Base-by-base conservation (phyloP, 2,888 invertebrate species). In the Amphiduros pacificus region DNA sequence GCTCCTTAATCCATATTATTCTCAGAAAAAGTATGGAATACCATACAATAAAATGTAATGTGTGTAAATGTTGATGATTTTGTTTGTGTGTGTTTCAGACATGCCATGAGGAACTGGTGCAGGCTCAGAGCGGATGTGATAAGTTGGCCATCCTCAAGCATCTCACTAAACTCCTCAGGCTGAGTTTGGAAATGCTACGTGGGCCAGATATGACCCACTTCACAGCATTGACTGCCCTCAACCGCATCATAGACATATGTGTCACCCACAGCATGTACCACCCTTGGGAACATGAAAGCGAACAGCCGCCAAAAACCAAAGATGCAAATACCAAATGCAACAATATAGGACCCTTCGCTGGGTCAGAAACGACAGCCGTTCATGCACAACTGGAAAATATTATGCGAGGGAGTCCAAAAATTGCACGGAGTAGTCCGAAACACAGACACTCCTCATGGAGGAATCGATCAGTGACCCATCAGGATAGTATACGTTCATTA, bases 151-250 rank as follows among this genome's bases (percentile, higher is more conserved):
- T 76, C 11, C 74, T 79, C 59, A 66, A 74, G 55, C 82, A 85
- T 24, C 80, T 88, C 62, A 84, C 86, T 59, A 83, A 85, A 66
- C 80, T 88, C 60, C 82, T 87, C 50, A 83, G 84, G 60, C 84
- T 86, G 55, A 85, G 86, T 63, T 81, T 87, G 59, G 84, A 85
- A 64, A 83, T 87, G 64, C 82, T 87, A 62, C 84, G 85, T 66
- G 87, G 87, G 14, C 48, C 59, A 1, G 40, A 58, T 22, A 44
- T 44, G 6, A 32, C 36, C 22, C 87, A 88, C 74, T 88, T 87
- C 79, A 86, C 87, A 0, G 87, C 87, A 3, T 83, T 88, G 73
- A 84, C 84, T 68, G 85, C 86, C 60, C 83, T 88, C 67, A 88
- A 88, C 78, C 71, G 77, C 61, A 81, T 85, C 41, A 78, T 88